These are phyloP conservation scores for Caenorhabditis angaria DNA, from an alignment of 2,888 invertebrate species.

Conservation along the genomic window DNA sequence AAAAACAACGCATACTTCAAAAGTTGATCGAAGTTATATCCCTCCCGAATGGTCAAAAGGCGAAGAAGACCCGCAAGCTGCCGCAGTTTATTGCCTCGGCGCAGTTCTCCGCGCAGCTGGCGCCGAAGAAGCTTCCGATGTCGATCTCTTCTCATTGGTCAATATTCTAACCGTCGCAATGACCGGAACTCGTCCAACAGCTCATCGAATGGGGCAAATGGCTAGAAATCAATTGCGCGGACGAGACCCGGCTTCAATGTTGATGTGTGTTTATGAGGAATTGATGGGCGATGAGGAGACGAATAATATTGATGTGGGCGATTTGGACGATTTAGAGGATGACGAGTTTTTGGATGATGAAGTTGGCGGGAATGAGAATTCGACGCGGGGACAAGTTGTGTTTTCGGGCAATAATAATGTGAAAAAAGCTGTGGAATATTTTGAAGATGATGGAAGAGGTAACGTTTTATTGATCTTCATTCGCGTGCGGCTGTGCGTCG, in stretches of 20 bases:
- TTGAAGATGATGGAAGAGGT: conserved; percentile 36
- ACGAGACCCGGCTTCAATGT: conserved; percentile 53
- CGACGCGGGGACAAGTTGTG: conserved; percentile 25
- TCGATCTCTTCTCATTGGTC: conserved; percentile 66
- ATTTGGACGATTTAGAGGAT: conserved; percentile 36
- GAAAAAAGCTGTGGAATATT: conserved; percentile 45
- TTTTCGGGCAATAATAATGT: conserved; percentile 39
- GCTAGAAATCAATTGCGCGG: conserved; percentile 58
- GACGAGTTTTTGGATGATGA: conserved; percentile 29
- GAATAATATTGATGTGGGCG: conserved; percentile 56
- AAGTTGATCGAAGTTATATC: conserved; percentile 37
- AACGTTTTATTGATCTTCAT: too few relatives aligned
- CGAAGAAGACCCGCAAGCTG: conserved; percentile 53
- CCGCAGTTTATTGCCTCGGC: conserved; percentile 59
- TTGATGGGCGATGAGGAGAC: conserved; percentile 70
- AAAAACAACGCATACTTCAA: conserved; percentile 38
- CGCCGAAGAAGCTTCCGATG: conserved; percentile 60
- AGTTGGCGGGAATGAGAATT: conserved; percentile 16
- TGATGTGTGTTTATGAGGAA: conserved; percentile 65
- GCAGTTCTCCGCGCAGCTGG: conserved; percentile 58
- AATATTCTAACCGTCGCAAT: conserved; percentile 67
- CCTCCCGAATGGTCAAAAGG: conserved; percentile 60
- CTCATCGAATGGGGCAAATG: conserved; percentile 68
- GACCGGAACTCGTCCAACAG: conserved; percentile 65
- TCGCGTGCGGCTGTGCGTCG: too few relatives aligned